These are phyloP conservation scores for Andrena bicolor DNA, from an alignment of 2,888 invertebrate species.

Conservation along the genomic window DNA sequence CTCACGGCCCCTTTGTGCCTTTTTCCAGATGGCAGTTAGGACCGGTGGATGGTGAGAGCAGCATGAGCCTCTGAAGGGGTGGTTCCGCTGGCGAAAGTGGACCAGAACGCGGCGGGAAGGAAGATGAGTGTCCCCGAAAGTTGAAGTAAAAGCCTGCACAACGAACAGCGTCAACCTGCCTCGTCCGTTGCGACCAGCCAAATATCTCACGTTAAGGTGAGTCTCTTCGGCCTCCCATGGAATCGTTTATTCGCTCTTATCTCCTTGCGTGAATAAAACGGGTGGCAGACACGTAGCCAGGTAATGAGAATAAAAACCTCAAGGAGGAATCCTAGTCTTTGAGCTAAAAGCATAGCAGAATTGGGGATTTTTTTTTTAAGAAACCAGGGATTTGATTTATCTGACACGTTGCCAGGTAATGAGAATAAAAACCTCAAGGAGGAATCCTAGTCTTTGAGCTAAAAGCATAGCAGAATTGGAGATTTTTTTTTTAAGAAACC, in stretches of 20 bases:
- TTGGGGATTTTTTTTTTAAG: no score
- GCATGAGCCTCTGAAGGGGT: constrained; percentile 64
- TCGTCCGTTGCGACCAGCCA: constrained; percentile 81
- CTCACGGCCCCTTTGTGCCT: constrained; percentile 17
- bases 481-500: no score
- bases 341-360: no score
- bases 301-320: not conserved
- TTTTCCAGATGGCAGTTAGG: constrained; percentile 69
- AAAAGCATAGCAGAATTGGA: no score
- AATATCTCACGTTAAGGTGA: constrained; percentile 83
- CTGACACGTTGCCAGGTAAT: not conserved
- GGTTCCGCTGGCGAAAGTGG: constrained; percentile 60
- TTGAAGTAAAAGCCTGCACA: constrained; percentile 76
- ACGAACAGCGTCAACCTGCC: constrained; percentile 82
- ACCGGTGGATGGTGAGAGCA: constrained; percentile 57
- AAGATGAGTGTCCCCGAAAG: constrained; percentile 77
- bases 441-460: no score
- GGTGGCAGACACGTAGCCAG: not conserved
- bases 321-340: no score
- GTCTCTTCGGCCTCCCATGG: not conserved
- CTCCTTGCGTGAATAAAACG: not conserved
- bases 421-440: not conserved
- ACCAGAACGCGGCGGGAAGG: constrained; percentile 55
- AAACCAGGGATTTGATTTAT: no score
- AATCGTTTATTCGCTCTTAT: not conserved